Evolutionary conservation across 2,113 vertebrate genomes (phyloP), one percentile per base, ranked within the genome.

Genomic region (Laticauda colubrina): DNA sequence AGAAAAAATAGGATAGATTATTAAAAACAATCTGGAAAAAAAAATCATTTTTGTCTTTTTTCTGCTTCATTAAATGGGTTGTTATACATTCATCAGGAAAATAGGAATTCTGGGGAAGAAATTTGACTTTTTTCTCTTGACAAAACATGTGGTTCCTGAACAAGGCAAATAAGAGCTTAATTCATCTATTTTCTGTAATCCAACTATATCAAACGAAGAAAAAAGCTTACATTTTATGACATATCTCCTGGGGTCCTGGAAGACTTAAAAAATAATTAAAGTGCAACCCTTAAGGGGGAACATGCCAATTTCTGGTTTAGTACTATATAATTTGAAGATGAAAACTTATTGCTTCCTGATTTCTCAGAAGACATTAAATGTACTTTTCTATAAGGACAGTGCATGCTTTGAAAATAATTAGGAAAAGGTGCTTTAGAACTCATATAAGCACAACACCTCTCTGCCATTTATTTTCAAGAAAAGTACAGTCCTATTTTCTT

Each of bases 1-100:
- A 91, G 20, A 57, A 88, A 93, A 34, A 90, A 43, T 92, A 93
- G 94, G 86, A 86, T 90, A 90, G 69, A 26, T 51, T 21, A 39
- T 20, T 51, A 61, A 81, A 81, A 51, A 59, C 39, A 24, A 18
- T 11, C 69, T 59, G 51, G 0, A 53, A 55, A 26, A 9, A 9
- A 93, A 88, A 12, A 81, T 45, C 21, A 11, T 1, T 91, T 91
- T 14, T 10, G 14, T 4, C 87, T 0, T 94, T 55, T 11, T 20
- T 0, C 93, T 45, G 6, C 11, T 45, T 87, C 92, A 29, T 10
- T 91, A 15, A n/a, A 8, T 3, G 89, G 51, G 15, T 26, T 85
- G 81, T 55, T 93, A 89, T 54, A n/a, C 18, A 21, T 81, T 43
- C 75, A 21, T 43, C 75, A 43, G 75, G 75, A 43, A 81, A 81